phyloP scores from a whole-genome alignment of 2,888 invertebrate genomes.

The Lasioglossum pauxillum region DNA sequence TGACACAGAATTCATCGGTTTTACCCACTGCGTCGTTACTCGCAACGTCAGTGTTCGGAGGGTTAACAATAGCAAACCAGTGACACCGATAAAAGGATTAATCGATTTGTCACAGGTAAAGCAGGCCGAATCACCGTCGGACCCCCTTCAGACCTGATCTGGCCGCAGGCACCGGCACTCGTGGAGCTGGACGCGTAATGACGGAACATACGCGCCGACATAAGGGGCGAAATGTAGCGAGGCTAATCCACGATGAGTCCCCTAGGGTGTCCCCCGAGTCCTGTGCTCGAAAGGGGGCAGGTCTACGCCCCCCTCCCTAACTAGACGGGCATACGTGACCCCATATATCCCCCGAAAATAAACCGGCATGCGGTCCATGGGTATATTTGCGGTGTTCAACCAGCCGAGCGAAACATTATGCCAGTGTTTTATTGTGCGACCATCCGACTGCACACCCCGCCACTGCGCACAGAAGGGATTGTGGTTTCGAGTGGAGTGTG shows the following conservation, averaged over 20 bases:
- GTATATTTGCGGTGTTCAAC: constrained; percentile 79
- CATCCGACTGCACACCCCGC: constrained; percentile 77
- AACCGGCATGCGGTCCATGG: constrained; percentile 77
- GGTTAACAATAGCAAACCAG: constrained; percentile 18
- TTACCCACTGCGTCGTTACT: neutral
- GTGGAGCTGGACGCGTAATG: constrained; percentile 60
- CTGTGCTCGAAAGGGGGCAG: constrained; percentile 25
- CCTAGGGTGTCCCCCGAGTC: constrained; percentile 60
- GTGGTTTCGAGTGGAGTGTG: constrained; percentile 61
- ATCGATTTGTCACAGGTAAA: constrained; percentile 52
- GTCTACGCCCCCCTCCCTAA: constrained; percentile 55
- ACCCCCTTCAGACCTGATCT: constrained; percentile 15
- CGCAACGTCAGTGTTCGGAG: neutral
- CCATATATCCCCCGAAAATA: constrained; percentile 58
- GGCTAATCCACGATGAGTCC: constrained; percentile 80
- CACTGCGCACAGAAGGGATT: constrained; percentile 58
- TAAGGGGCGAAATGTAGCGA: constrained; percentile 84
- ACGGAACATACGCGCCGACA: constrained; percentile 81
- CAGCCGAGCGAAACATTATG: constrained; percentile 80
- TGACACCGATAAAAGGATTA: constrained; percentile 52
- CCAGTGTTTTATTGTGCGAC: constrained; percentile 82
- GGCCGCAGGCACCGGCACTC: constrained; percentile 13
- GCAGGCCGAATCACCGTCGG: constrained; percentile 35
- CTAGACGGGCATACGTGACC: constrained; percentile 65
- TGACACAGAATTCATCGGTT: too few species aligned